These are phyloP conservation scores for Drosophila tani DNA, from an alignment of 1,140 invertebrate genomes.

Conservation along the genomic window DNA sequence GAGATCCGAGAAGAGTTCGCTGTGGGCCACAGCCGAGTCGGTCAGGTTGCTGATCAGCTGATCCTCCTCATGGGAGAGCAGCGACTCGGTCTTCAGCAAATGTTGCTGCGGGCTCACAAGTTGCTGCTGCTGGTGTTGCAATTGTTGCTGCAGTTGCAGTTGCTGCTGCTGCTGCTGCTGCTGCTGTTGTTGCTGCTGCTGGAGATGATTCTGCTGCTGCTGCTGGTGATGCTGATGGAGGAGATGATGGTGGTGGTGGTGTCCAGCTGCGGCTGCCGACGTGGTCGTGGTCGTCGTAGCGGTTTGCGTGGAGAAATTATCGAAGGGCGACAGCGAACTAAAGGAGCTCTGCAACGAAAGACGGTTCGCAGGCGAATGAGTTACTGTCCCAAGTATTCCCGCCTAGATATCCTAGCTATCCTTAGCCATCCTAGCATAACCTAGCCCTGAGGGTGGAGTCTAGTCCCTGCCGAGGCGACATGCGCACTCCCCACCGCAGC, in stretches of 20 bases:
- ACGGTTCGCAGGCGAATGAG: slow-evolving; percentile 56
- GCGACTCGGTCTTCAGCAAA: slow-evolving; percentile 53
- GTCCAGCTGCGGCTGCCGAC: slow-evolving; percentile 51
- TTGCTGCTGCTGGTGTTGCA: slow-evolving; percentile 47
- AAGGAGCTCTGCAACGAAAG: slow-evolving; percentile 82
- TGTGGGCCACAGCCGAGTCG: slow-evolving; percentile 70
- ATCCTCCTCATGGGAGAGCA: slow-evolving; percentile 79
- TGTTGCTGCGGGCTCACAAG: slow-evolving; percentile 47
- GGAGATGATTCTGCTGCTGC: slow-evolving; percentile 38
- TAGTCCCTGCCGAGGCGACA: slow-evolving; percentile 35
- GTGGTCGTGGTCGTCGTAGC: slow-evolving; percentile 63
- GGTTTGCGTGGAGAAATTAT: slow-evolving; percentile 80
- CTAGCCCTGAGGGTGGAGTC: slow-evolving; percentile 58
- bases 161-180: slow-evolving; percentile 49
- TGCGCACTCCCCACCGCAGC: slow-evolving; percentile 47
- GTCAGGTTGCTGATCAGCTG: slow-evolving; percentile 78
- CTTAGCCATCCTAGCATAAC: slow-evolving; percentile 5
- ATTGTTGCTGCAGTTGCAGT: slow-evolving; percentile 54
- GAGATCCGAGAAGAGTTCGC: slow-evolving; percentile 80
- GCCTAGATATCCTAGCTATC: slow-evolving; percentile 15
- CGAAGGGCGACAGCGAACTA: slow-evolving; percentile 84
- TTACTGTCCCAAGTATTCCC: slow-evolving; percentile 32
- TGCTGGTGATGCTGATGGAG: slow-evolving; percentile 44
- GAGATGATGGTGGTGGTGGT: slow-evolving; percentile 57
- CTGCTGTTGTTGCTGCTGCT: slow-evolving; percentile 47